Percentiles rank a stretch among this genome's conserved stretches.
Conservation (phyloP, 2,888 invertebrate species). For the Ashinkailepas kermadecensis region DNA sequence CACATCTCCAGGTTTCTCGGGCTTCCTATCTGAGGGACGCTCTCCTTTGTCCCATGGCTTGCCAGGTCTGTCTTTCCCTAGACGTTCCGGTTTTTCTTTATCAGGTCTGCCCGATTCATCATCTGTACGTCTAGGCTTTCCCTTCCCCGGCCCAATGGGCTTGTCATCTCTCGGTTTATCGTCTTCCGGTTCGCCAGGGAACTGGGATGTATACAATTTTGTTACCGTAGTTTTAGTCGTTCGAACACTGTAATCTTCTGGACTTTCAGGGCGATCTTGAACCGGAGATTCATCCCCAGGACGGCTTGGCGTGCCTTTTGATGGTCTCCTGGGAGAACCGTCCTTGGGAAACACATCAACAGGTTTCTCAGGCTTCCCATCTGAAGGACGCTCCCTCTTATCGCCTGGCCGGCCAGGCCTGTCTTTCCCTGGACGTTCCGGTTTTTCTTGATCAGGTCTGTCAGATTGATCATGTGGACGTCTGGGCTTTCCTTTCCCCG, state of each 20-base stretch:
- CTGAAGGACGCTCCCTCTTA: neutral
- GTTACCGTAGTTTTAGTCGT: neutral
- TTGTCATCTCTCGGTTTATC: neutral
- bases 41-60: neutral
- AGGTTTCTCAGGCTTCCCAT: neutral
- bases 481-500: too few relatives aligned
- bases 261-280: neutral
- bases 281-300: neutral
- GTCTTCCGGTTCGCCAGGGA: neutral
- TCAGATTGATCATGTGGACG: neutral
- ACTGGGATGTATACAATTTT: neutral
- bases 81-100: neutral
- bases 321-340: neutral
- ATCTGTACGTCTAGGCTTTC: too few relatives aligned
- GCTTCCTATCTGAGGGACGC: neutral
- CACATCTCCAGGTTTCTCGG: neutral
- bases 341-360: neutral
- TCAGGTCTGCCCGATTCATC: neutral
- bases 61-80: neutral
- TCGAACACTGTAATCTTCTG: neutral
- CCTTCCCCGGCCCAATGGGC: neutral
- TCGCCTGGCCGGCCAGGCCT: neutral
- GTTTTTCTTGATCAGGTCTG: neutral
- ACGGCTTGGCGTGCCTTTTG: neutral
- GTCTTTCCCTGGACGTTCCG: neutral